Percentiles rank a stretch among this genome's conserved stretches.
These are phyloP conservation scores for Bettongia penicillata DNA, from an alignment of 2,113 vertebrate genomes.

Conservation along the genomic window DNA sequence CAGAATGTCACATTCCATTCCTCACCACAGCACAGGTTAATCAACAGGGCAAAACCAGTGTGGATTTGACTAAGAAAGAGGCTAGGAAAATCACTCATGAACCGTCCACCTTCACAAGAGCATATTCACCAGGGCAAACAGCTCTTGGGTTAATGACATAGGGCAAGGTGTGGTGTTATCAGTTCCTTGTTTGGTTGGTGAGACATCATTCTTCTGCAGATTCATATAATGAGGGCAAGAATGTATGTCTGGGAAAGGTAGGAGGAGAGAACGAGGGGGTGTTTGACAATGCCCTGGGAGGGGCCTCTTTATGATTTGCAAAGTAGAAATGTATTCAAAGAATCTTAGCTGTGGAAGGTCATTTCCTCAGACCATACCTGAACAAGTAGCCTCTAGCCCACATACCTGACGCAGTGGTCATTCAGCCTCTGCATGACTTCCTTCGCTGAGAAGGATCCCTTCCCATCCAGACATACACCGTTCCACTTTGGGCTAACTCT, in stretches of 20 bases:
- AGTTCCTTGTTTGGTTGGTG: constrained; percentile 1
- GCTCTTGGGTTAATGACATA: constrained; percentile 26
- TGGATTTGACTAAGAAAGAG: background rate
- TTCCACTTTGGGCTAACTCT: background rate
- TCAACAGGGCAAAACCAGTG: background rate
- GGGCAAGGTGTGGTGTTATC: constrained; percentile 46
- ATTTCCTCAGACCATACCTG: background rate
- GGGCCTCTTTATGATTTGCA: background rate
- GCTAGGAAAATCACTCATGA: background rate
- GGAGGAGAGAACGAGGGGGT: background rate
- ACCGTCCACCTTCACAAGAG: background rate
- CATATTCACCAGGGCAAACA: constrained; percentile 23
- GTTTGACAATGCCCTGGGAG: constrained; percentile 14
- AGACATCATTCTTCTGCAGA: constrained; percentile 38
- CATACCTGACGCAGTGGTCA: background rate
- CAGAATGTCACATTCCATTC: background rate
- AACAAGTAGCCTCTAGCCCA: background rate
- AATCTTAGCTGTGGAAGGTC: background rate
- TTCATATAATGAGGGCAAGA: constrained; percentile 19
- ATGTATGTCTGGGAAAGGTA: constrained; percentile 5
- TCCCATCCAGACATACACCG: background rate
- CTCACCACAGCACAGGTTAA: background rate
- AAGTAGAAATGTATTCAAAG: background rate
- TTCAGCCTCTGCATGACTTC: background rate
- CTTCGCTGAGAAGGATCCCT: background rate